Percentiles rank a stretch among this genome's conserved stretches.
phyloP scores from a whole-genome alignment of 2,797 vertebrate species.

The Aratinga solstitialis region DNA sequence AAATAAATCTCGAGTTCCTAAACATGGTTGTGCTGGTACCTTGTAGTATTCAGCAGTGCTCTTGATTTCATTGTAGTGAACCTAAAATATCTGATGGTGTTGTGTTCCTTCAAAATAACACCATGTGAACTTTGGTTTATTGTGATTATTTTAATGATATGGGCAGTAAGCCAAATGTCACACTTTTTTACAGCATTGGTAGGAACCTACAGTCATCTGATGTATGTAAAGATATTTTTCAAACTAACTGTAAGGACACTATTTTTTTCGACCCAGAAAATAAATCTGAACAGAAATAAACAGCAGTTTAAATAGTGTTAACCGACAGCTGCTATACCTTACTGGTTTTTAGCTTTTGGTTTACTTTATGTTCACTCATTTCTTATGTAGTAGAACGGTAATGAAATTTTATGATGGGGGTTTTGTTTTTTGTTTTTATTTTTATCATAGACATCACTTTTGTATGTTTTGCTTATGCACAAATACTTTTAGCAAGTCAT shows the following conservation, averaged over 20 bases:
- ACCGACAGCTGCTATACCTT: background rate
- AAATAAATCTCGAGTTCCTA: background rate
- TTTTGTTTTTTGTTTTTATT: background rate
- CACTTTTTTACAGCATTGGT: background rate
- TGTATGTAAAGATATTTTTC: background rate
- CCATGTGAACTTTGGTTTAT: accelerated
- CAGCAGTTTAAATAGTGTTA: background rate
- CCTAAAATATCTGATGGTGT: background rate
- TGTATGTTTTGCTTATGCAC: background rate
- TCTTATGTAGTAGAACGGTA: background rate
- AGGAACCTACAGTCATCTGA: background rate
- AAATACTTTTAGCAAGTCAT: background rate
- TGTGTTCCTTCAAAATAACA: background rate
- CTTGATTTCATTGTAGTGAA: accelerated
- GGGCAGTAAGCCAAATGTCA: background rate
- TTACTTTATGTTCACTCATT: background rate
- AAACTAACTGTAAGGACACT: background rate
- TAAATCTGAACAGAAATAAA: background rate
- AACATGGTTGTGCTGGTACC: background rate
- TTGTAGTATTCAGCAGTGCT: background rate
- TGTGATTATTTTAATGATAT: background rate
- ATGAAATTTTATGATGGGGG: background rate
- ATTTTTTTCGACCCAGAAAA: background rate
- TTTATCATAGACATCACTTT: background rate
- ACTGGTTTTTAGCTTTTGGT: background rate